Evolutionary conservation across 2,888 invertebrate species (phyloP), one percentile per base, ranked within the genome.

Genomic region (Ennomos fuscantarius): DNA sequence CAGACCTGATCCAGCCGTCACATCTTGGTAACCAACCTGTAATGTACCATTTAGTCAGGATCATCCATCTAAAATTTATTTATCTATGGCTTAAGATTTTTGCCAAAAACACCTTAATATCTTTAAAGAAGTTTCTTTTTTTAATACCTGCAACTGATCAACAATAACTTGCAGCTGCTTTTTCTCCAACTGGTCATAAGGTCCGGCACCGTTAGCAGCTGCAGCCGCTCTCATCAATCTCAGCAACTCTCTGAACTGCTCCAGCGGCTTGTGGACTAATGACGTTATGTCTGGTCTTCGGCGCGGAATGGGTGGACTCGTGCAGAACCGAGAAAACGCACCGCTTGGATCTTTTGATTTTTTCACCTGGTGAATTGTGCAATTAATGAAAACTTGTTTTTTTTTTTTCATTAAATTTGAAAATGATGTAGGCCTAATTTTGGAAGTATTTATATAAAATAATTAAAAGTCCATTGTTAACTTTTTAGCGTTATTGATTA

Each of bases 231-330:
- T 76, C 86, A 93, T 90, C 53, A 93, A 78, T 70, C 93, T 77
- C 47, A 93, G 72, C 35, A 93, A 77, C 59, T 93, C 93, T 9
- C 93, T 75, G 74, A 93, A 92, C 89, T 97, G 97, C 84, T 97
- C 97, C 69, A 97, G 83, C 0, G 97, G 97, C 75, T 96, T 95
- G 82, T 97, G 96, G 60, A 97, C 94, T 67, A 97, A 94, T 10
- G 96, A 95, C 9, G 97, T 97, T 64, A 97, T 94, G 81, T 97
- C 97, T 10, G 97, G 97, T 66, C 96, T 94, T 81, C 96, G 93
- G 65, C 96, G 93, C 2, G 97, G 97, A 70, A 97, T 95, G 11
- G 96, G 94, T 2, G 97, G 97, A 74, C 96, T 96, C 57, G 95
- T 95, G 70, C 97, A 95, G 79, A 97, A 95, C 60, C 95, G 93